phyloP scores from a whole-genome alignment of 2,113 vertebrate genomes.

The Petaurus breviceps region DNA sequence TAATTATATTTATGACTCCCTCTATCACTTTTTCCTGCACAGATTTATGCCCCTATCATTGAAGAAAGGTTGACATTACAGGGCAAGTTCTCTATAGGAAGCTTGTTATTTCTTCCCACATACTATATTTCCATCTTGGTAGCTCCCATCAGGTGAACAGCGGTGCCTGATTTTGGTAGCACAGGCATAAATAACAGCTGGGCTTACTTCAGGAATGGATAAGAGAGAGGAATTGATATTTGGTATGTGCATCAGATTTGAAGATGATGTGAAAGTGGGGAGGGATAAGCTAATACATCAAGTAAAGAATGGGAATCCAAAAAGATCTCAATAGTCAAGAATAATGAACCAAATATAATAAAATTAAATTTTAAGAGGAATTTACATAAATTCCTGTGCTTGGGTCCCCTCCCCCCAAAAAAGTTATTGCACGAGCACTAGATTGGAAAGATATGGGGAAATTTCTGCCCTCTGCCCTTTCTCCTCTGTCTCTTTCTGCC shows the following conservation, averaged over 20 bases:
- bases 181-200: too few relatives aligned
- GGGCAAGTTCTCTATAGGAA: neutral
- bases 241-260: neutral
- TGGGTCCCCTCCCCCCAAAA: neutral
- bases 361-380: neutral
- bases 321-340: neutral
- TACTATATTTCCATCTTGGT: neutral
- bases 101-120: too few relatives aligned
- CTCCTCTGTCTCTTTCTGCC: too few relatives aligned
- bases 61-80: neutral
- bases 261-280: neutral
- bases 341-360: neutral
- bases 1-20: neutral
- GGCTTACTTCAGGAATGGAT: neutral
- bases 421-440: neutral
- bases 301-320: neutral
- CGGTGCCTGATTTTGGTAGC: neutral
- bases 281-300: neutral
- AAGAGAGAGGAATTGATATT: neutral
- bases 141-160: neutral
- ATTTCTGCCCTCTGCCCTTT: neutral
- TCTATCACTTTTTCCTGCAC: neutral
- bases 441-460: neutral
- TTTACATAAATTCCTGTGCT: neutral
- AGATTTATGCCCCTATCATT: neutral